A percentile compares a stretch with the other conserved stretches of the same genome.
Conservation (phyloP, 2,113 vertebrate species). For the Clarias magur region DNA sequence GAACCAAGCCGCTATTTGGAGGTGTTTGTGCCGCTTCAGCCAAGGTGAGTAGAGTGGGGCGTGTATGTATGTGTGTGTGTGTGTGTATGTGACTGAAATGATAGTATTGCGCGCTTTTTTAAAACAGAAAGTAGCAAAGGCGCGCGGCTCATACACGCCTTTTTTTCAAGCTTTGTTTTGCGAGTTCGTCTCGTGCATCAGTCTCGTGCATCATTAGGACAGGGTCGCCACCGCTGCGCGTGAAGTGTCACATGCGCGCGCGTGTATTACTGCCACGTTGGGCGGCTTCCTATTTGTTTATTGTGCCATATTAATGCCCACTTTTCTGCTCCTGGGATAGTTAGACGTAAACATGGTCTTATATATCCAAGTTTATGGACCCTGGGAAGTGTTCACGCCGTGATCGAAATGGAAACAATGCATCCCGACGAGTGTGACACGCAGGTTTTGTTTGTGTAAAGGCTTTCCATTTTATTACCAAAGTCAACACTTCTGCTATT, state of each 20-base stretch:
- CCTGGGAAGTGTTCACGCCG: background rate
- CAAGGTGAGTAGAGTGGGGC: constrained; percentile 74
- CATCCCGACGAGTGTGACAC: background rate
- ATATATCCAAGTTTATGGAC: too few relatives aligned
- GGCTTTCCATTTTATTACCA: background rate
- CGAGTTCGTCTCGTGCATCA: too few relatives aligned
- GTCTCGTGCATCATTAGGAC: constrained; percentile 5
- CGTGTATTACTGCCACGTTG: background rate
- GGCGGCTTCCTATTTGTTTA: constrained; percentile 8
- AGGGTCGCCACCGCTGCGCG: constrained; percentile 8
- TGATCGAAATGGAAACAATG: background rate
- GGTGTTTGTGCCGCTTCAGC: constrained; percentile 48
- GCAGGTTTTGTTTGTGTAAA: background rate
- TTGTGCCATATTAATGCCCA: background rate
- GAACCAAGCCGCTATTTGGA: constrained; percentile 44
- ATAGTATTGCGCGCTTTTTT: background rate
- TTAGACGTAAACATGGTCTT: background rate
- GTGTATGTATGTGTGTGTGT: constrained; percentile 29
- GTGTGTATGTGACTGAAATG: background rate
- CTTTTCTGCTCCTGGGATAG: background rate
- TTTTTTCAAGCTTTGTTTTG: background rate
- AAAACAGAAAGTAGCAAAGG: background rate
- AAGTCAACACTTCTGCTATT: background rate
- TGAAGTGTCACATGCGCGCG: constrained; percentile 7
- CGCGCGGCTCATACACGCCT: background rate